Evolutionary conservation across 2,888 invertebrate species (phyloP), one percentile per base, ranked within the genome.

Genomic region (Chymomyza caudatula): DNA sequence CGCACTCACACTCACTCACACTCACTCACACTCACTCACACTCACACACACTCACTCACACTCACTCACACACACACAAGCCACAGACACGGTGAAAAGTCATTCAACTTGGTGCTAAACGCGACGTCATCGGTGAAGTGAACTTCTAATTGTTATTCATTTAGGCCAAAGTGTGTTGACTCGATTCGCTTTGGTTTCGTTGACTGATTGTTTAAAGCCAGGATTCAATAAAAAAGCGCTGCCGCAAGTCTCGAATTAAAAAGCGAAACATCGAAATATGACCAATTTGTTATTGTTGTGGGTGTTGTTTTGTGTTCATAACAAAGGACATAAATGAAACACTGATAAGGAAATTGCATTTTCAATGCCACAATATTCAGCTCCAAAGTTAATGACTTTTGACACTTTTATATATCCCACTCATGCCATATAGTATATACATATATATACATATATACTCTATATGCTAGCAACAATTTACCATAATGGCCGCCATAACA

Each of bases 291-390:
- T 22, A 11, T 20, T 53, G 25, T 23, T 22, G 8, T 23, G n/a
- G 11, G 11, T 15, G 53, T n/a, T 5, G 13, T n/a, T n/a, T n/a
- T n/a, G 23, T 22, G n/a, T 15, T 5, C 47, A 47, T 17, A 57
- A 44, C 20, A 57, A 55, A 57, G 49, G 11, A 53, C 56, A 59
- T 55, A 61, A 69, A 61, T 47, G 54, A 59, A 60, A 47, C 29
- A 37, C 65, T 71, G 71, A 78, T 85, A 78, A 85, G 79, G 82
- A 85, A 80, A 80, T 80, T 82, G 71, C 82, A 79, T 84, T 79
- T 76, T 25, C 20, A 11, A 3, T 6, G n/a, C 47, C 2, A 47
- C 13, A 15, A 47, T 6, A 44, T 13, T 6, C 58, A 47, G 20
- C 37, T 13, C 22, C 37, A 76, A 79, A 82, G 82, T 72, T 82